These are phyloP conservation scores for Actias luna DNA, from an alignment of 2,888 invertebrate species.

Conservation along the genomic window DNA sequence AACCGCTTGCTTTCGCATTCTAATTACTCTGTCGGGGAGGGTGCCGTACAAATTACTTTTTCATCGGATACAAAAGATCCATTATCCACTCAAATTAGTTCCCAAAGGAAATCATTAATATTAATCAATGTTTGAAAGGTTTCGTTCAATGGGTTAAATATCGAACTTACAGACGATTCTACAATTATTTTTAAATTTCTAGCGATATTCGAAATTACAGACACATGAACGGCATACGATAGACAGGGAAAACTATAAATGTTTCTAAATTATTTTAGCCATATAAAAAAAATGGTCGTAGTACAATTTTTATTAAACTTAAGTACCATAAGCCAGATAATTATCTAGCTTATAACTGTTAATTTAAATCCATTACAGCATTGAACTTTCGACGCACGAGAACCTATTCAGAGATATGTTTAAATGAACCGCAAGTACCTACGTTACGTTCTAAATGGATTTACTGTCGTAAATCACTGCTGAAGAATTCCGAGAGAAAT, in stretches of 20 bases:
- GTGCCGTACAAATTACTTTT: conserved; percentile 70
- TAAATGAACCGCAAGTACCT: conserved; percentile 31
- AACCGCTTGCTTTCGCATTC: conserved; percentile 52
- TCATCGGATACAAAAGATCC: conserved; percentile 72
- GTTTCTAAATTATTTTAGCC: no score
- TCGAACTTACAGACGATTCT: conserved; percentile 2
- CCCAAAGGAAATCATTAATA: conserved; percentile 73
- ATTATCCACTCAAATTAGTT: conserved; percentile 79
- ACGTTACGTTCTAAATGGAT: conserved; percentile 33
- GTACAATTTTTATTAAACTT: background rate
- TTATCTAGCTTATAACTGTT: background rate
- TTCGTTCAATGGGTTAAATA: conserved; percentile 24
- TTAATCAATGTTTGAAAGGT: conserved; percentile 73
- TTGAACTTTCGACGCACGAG: conserved; percentile 11
- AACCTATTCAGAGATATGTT: conserved; percentile 23
- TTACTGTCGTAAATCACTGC: conserved; percentile 40
- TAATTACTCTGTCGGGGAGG: conserved; percentile 57
- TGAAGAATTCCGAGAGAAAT: conserved; percentile 43
- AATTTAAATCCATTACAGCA: background rate
- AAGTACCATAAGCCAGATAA: background rate
- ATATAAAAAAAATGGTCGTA: no score
- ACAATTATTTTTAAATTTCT: background rate
- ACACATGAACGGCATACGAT: background rate
- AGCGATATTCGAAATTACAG: background rate
- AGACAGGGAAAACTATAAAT: background rate